phyloP scores from a whole-genome alignment of 2,888 invertebrate species.

The Lepeophtheirus nordmannii region DNA sequence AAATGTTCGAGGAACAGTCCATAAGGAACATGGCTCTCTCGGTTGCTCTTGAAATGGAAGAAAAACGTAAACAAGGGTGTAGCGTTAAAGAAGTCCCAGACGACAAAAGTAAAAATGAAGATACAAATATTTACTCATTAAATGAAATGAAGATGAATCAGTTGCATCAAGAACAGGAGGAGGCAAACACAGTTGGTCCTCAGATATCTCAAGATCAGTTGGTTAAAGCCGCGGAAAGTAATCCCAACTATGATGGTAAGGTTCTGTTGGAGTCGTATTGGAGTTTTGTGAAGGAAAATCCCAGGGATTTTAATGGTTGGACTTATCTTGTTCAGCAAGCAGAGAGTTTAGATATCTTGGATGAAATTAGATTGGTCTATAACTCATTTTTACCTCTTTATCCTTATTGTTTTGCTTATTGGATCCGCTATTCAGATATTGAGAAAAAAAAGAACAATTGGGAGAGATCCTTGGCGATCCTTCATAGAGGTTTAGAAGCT shows the following conservation, averaged over 20 bases:
- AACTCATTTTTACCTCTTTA: conserved; percentile 32
- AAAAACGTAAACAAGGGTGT: not conserved
- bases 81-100: not conserved
- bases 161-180: conserved; percentile 17
- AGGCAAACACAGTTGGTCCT: not conserved
- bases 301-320: conserved; percentile 32
- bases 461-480: conserved; percentile 11
- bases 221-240: conserved; percentile 15
- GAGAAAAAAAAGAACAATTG: conserved; percentile 29
- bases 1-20: not conserved
- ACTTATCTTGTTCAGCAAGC: conserved; percentile 29
- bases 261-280: conserved; percentile 30
- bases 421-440: conserved; percentile 31
- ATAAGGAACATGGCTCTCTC: conserved; percentile 15
- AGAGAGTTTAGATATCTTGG: conserved; percentile 28
- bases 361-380: conserved; percentile 30
- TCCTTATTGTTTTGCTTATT: conserved; percentile 33
- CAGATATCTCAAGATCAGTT: conserved; percentile 14
- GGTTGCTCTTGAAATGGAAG: conserved; percentile 18
- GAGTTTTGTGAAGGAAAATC: conserved; percentile 31
- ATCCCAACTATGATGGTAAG: conserved; percentile 23
- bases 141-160: conserved; percentile 23
- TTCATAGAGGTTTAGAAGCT: conserved; percentile 36
- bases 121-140: conserved; percentile 20
- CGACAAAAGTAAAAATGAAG: not conserved